Conservation (phyloP, 2,888 invertebrate genomes). For the Meganola albula region DNA sequence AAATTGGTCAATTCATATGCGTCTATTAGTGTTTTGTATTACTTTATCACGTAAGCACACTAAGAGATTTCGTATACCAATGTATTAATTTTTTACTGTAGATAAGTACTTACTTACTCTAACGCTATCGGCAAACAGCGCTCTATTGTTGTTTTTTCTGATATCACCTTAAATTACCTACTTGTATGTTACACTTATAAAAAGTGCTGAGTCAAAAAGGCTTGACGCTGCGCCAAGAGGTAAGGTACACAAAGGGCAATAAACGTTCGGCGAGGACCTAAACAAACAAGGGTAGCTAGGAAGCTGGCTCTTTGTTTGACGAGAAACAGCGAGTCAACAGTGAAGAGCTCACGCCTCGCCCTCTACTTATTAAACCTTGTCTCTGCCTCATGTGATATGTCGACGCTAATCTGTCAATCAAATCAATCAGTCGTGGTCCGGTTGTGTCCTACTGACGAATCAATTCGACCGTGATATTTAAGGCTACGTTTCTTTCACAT, state of each 20-base stretch:
- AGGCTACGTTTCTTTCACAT: slow-evolving; percentile 10
- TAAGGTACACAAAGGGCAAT: slow-evolving; percentile 73
- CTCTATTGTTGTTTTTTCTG: slow-evolving; percentile 33
- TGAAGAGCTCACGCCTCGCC: slow-evolving; percentile 35
- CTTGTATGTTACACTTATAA: slow-evolving; percentile 67
- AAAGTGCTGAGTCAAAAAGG: slow-evolving; percentile 76
- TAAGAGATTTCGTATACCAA: slow-evolving; percentile 47
- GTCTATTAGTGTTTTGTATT: slow-evolving; percentile 51
- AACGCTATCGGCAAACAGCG: no score
- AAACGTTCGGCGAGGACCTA: slow-evolving; percentile 73
- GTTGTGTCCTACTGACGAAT: slow-evolving; percentile 21
- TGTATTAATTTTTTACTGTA: no score
- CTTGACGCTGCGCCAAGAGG: slow-evolving; percentile 70
- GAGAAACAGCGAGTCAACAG: slow-evolving; percentile 73
- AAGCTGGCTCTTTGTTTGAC: slow-evolving; percentile 73
- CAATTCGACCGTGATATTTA: slow-evolving; percentile 20
- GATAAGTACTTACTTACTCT: no score
- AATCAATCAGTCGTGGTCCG: slow-evolving; percentile 21
- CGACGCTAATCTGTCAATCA: slow-evolving; percentile 53
- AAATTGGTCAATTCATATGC: slow-evolving; percentile 60
- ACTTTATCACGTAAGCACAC: slow-evolving; percentile 44
- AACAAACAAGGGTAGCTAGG: slow-evolving; percentile 77
- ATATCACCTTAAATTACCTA: slow-evolving; percentile 52
- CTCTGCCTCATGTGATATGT: slow-evolving; percentile 30
- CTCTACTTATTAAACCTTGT: slow-evolving; percentile 33